Base-by-base conservation (phyloP, 1,140 invertebrate species). In the Archivesica marissinica region DNA sequence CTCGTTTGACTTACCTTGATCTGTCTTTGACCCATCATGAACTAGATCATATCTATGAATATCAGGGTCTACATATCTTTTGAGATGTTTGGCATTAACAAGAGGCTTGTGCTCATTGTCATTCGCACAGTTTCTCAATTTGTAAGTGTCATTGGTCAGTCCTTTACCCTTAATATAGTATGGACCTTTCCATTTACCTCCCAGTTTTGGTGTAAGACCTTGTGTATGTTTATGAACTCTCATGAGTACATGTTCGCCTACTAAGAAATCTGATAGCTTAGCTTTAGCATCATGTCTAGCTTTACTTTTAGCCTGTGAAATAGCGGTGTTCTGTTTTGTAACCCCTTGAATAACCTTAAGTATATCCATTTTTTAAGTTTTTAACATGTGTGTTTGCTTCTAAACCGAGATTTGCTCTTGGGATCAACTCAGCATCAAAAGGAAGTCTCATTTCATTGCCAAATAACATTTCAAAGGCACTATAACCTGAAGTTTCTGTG, bases 371-470 rank as follows among this genome's bases (percentile, higher is more conserved):
- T 61, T 25, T 20, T 78, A 35, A 9, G n/a, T 64, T 25, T 41
- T 30, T 13, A 61, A 41, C 20, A 52, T 52, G 50, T 23, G 75
- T 78, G 39, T 64, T 78, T 9, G 35, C 75, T 41, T 78, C 75
- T 25, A 30, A 56, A 25, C 39, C 33, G 11, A 78, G 17, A 13
- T 6, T 78, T 35, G 52, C 72, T 54, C 47, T 52, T 20, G 77
- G 77, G 3, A 80, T 61, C 3, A 80, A 38, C 13, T 23, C 25
- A n/a, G 61, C 52, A 25, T 80, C 77, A 66, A 80, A 66, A 11
- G 77, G 77, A 1, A 80, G 28, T n/a, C 77, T 20, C 77, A 80
- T 80, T 54, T 80, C 59, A 30, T 20, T n/a, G 33, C 77, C 77
- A 52, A 80, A 80, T 50, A 80, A 25, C 59, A 80, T 68, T 33